Evolutionary conservation across 2,113 vertebrate species (phyloP).

Genomic region (Lonchura striata): DNA sequence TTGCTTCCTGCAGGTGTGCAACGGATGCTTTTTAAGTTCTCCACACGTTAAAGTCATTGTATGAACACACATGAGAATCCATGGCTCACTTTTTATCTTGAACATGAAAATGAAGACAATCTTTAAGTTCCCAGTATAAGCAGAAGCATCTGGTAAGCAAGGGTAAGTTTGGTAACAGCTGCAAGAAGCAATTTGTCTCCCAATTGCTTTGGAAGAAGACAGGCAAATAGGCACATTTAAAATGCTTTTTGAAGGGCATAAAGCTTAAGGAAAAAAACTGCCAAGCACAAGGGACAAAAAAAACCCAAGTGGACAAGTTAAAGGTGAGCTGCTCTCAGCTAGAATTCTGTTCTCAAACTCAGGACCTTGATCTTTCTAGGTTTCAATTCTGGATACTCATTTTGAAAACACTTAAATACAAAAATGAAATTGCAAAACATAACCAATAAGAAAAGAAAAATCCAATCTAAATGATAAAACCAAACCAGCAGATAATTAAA

Average conservation of each 20-base stretch:
- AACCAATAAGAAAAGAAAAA: background rate
- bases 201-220: background rate
- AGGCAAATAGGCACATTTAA: background rate
- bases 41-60: background rate
- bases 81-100: background rate
- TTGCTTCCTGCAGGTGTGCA: background rate
- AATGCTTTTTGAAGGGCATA: background rate
- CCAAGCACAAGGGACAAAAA: background rate
- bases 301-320: background rate
- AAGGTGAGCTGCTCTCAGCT: background rate
- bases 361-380: background rate
- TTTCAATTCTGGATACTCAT: background rate
- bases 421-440: background rate
- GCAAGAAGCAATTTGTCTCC: background rate
- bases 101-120: background rate
- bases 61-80: background rate
- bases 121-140: background rate
- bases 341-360: background rate
- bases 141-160: background rate
- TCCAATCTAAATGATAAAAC: background rate
- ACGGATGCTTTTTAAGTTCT: background rate
- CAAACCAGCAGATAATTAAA: background rate
- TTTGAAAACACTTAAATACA: background rate
- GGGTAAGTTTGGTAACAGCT: background rate
- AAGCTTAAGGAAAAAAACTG: background rate